phyloP scores from a whole-genome alignment of 2,113 vertebrate genomes.

The Oceanites oceanicus region DNA sequence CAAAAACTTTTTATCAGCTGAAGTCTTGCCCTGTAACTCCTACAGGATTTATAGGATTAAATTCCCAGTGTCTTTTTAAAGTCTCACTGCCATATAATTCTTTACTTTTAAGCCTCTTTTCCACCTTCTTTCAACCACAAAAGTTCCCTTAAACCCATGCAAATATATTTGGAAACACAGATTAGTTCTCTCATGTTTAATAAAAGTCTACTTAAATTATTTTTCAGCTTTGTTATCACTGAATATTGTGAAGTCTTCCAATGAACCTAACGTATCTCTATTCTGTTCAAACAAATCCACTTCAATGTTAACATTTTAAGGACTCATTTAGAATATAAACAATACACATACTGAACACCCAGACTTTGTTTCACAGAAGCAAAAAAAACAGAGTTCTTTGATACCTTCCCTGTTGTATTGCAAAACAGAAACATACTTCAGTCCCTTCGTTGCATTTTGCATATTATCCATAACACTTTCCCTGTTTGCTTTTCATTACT shows the following conservation, averaged over 20 bases:
- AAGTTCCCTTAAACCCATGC: not conserved
- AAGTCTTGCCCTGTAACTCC: not conserved
- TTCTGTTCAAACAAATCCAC: slow-evolving; percentile 55
- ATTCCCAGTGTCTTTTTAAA: not conserved
- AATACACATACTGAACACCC: not conserved
- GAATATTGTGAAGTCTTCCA: slow-evolving; percentile 44
- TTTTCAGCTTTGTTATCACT: slow-evolving; percentile 49
- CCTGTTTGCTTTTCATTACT: not conserved
- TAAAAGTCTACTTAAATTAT: slow-evolving; percentile 41
- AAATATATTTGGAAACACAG: slow-evolving; percentile 26
- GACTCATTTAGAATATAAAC: slow-evolving; percentile 1
- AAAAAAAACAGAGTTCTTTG: slow-evolving; percentile 5
- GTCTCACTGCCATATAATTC: not conserved
- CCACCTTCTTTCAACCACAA: not conserved
- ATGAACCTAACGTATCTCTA: slow-evolving; percentile 8
- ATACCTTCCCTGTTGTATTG: not conserved
- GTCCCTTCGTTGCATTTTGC: not conserved
- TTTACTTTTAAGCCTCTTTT: slow-evolving; percentile 9
- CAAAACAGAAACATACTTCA: not conserved
- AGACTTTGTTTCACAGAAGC: not conserved
- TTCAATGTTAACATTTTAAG: slow-evolving; percentile 50
- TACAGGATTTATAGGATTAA: not conserved
- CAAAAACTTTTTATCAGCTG: not conserved
- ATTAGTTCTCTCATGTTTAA: slow-evolving; percentile 44
- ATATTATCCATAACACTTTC: not conserved